A percentile compares a stretch with the other conserved stretches of the same genome.
Evolutionary conservation across 2,888 invertebrate genomes (phyloP).

Genomic region (Drosophila anceps): DNA sequence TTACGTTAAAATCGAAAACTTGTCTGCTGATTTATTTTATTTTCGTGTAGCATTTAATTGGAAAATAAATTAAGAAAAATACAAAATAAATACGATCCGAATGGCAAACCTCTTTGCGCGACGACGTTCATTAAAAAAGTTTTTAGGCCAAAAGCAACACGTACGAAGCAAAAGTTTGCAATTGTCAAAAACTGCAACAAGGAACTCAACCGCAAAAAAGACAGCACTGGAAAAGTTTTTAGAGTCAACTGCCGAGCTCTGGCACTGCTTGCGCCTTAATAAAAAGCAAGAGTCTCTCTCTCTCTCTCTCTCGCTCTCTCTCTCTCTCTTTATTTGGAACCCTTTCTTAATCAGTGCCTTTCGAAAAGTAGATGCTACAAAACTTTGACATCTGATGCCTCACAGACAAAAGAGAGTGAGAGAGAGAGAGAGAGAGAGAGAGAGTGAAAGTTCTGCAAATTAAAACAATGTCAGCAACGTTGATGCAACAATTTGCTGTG

Average conservation of each 20-base stretch:
- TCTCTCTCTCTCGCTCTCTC: slow-evolving; percentile 23
- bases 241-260: slow-evolving; percentile 48
- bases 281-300: slow-evolving; percentile 40
- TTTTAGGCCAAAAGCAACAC: slow-evolving; percentile 72
- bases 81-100: slow-evolving; percentile 26
- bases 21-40: not conserved
- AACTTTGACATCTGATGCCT: slow-evolving; percentile 69
- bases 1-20: not conserved
- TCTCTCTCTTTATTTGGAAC: slow-evolving; percentile 10
- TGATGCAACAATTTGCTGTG: slow-evolving; percentile 60
- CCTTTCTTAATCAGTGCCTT: slow-evolving; percentile 11
- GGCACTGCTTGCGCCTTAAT: slow-evolving; percentile 45
- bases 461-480: slow-evolving; percentile 69
- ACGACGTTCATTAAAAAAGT: slow-evolving; percentile 74
- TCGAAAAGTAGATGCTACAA: slow-evolving; percentile 36
- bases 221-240: slow-evolving; percentile 41
- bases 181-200: slow-evolving; percentile 80
- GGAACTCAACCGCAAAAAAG: slow-evolving; percentile 62
- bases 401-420: not conserved
- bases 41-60: slow-evolving; percentile 19
- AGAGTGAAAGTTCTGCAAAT: slow-evolving; percentile 52
- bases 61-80: slow-evolving; percentile 20
- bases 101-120: slow-evolving; percentile 10
- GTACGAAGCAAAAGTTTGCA: slow-evolving; percentile 65
- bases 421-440: not conserved